phyloP scores from a whole-genome alignment of 2,888 invertebrate genomes.

The Podabrus alpinus region DNA sequence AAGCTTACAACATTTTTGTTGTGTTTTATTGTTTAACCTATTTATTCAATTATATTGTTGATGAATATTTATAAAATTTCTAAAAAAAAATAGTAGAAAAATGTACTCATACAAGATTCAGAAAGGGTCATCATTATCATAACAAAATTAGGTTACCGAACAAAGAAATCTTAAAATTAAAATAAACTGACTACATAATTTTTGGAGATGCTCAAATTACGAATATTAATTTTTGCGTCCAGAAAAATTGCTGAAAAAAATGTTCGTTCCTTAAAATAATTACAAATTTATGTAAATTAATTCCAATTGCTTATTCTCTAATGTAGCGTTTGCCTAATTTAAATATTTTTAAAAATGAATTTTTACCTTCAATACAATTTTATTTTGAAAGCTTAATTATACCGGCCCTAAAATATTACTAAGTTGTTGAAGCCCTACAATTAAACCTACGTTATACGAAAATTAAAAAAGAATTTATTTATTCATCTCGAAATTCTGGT shows the following conservation, averaged over 20 bases:
- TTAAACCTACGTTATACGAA: background rate
- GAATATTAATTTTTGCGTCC: background rate
- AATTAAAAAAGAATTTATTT: background rate
- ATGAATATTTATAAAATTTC: background rate
- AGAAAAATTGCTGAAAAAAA: background rate
- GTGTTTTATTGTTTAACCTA: background rate
- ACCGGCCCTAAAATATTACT: background rate
- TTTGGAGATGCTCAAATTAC: background rate
- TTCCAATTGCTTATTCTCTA: background rate
- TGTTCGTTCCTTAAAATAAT: background rate
- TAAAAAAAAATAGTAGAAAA: background rate
- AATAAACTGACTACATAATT: background rate
- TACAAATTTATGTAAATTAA: background rate
- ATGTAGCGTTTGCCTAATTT: background rate
- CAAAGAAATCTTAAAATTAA: background rate
- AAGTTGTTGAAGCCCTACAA: background rate
- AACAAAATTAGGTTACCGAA: background rate
- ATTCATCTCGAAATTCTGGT: no score
- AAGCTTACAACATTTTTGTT: background rate
- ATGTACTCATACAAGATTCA: background rate
- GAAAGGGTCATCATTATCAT: background rate
- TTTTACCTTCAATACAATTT: background rate
- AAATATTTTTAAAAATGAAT: background rate
- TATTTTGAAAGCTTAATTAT: background rate
- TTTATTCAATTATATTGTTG: background rate